phyloP scores from a whole-genome alignment of 2,888 invertebrate species.

The Cepaea hortensis region DNA sequence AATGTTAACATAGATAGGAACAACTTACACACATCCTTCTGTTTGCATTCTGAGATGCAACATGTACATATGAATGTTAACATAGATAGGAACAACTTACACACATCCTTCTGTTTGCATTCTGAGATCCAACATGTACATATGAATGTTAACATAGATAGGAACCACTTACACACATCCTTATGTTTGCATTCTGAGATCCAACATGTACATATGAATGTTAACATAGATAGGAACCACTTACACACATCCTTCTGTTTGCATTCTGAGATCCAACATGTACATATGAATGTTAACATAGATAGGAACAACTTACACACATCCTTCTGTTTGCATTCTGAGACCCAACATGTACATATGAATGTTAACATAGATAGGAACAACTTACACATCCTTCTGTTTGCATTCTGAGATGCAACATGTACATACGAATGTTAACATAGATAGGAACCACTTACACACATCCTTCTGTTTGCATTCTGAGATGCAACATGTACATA shows the following conservation, averaged over 20 bases:
- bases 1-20: background rate
- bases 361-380: background rate
- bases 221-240: background rate
- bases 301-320: background rate
- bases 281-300: background rate
- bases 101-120: background rate
- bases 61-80: background rate
- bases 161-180: background rate
- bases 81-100: constrained; percentile 2
- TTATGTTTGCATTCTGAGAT: background rate
- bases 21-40: background rate
- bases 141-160: background rate
- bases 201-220: background rate
- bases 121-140: background rate
- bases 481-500: background rate
- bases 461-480: background rate
- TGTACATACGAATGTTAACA: background rate
- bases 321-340: background rate
- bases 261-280: background rate
- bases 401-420: background rate
- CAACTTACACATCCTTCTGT: background rate
- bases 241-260: background rate
- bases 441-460: background rate
- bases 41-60: background rate
- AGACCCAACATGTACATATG: background rate